Base-by-base conservation (phyloP, 92 coral and sea anemone species). In the Blastomussa wellsi region DNA sequence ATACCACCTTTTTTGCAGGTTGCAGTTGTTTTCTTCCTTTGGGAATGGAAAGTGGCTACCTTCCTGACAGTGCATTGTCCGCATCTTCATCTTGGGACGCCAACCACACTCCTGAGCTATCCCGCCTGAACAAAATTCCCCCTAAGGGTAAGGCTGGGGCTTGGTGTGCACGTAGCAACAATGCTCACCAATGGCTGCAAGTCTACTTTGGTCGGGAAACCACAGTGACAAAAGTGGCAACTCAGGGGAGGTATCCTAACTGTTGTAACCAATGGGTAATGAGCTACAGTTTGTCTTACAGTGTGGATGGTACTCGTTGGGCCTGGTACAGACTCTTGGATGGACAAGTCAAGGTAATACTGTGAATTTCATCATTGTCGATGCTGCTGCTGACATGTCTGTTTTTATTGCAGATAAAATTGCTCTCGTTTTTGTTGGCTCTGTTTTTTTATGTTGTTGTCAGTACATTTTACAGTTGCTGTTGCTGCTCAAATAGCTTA, bases 281-380 rank as follows among this genome's bases (percentile, higher is more conserved):
- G 31, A 74, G 76, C 22, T 87, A 81, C 44, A 51, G 39, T 31
- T 28, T 87, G 32, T 64, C 62, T 0, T 82, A 66, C 11, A 87
- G 90, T 69, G n/a, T 82, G 44, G 87, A 87, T 87, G 90, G 90
- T 7, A 41, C 57, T 9, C 86, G 82, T 52, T 87, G 90, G 90
- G 57, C 69, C 13, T 49, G 64, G 15, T 87, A 87, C 41, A 36
- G 28, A 41, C 67, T 64, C 26, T 70, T 51, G 41, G 60, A 60
- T 79, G 79, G 90, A 72, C 71, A 72, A 8, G 48, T 49, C 48
- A 81, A 87, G 90, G 90, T 72, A 35, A 65, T 11, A 26, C 12
- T 65, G 3, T 62, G 49, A 39, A 3, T 3, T 39, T 3, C 3
- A 39, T 39, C 4, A 39, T 39, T 51, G 57, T 17, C 16, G 57